Evolutionary conservation across 2,113 vertebrate genomes (phyloP).

Genomic region (Forbesichthys agassizii): DNA sequence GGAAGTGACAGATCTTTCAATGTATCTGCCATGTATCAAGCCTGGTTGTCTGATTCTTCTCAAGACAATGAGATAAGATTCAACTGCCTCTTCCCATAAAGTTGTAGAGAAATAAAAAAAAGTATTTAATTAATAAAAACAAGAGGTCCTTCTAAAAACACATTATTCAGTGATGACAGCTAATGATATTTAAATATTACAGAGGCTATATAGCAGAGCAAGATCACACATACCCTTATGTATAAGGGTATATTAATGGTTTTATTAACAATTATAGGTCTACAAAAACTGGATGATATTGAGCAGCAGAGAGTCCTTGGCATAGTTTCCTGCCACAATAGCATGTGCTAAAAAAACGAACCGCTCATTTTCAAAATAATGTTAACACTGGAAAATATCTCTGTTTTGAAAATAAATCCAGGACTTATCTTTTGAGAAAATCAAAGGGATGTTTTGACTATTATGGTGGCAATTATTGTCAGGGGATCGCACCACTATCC

Average conservation of each 20-base stretch:
- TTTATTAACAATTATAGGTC: too few relatives aligned
- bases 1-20: conserved; percentile 8
- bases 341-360: conserved; percentile 42
- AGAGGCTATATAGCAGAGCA: too few relatives aligned
- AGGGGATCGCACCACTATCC: conserved; percentile 52
- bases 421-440: conserved; percentile 61
- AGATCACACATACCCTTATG: too few relatives aligned
- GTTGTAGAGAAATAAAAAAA: background rate
- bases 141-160: too few relatives aligned
- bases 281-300: too few relatives aligned
- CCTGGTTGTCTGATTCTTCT: background rate
- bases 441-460: conserved; percentile 67
- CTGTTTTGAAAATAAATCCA: conserved; percentile 63
- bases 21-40: conserved; percentile 13
- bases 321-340: too few relatives aligned
- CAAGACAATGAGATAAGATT: background rate
- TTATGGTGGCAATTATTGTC: conserved; percentile 64
- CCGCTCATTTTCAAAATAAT: conserved; percentile 58
- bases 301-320: too few relatives aligned
- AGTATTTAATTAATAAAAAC: background rate
- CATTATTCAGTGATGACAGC: background rate
- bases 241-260: too few relatives aligned
- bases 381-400: conserved; percentile 73
- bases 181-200: background rate
- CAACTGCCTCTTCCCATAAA: background rate